phyloP scores from a whole-genome alignment of 2,888 invertebrate species.

The Chrysolina americana region DNA sequence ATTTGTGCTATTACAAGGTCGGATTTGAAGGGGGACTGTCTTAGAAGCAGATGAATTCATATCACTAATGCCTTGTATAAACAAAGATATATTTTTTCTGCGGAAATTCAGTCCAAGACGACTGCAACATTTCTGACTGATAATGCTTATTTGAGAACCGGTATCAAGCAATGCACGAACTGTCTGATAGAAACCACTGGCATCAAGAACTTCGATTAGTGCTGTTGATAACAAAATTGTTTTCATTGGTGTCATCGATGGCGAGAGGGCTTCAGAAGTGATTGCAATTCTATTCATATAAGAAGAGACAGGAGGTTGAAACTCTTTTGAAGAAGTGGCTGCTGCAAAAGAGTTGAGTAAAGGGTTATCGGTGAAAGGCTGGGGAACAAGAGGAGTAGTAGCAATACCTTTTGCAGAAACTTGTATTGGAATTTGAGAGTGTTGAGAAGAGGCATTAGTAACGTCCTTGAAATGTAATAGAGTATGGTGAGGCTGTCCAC shows the following conservation, averaged over 20 bases:
- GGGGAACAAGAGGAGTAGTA: too few relatives aligned
- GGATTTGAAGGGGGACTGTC: background rate
- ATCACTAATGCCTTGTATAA: background rate
- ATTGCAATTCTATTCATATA: background rate
- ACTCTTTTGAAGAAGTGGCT: too few relatives aligned
- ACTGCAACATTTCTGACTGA: background rate
- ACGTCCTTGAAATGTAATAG: too few relatives aligned
- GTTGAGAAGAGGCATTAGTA: background rate
- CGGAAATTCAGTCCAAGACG: background rate
- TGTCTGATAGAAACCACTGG: background rate
- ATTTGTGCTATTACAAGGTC: background rate
- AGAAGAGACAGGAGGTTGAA: background rate
- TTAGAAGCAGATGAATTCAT: background rate
- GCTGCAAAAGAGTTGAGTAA: too few relatives aligned
- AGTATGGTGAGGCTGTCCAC: background rate
- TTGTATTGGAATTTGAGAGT: background rate
- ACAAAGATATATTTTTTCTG: background rate
- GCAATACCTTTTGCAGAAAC: too few relatives aligned
- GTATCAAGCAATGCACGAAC: background rate
- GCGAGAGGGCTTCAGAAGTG: background rate
- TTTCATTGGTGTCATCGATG: background rate
- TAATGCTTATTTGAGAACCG: background rate
- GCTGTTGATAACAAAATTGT: background rate
- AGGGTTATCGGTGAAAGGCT: too few relatives aligned
- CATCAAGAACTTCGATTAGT: background rate